A percentile compares a stretch with the other conserved stretches of the same genome.
Evolutionary conservation across 64 coral and sea anemone species (phyloP).

Genomic region (Anthopleura sola): DNA sequence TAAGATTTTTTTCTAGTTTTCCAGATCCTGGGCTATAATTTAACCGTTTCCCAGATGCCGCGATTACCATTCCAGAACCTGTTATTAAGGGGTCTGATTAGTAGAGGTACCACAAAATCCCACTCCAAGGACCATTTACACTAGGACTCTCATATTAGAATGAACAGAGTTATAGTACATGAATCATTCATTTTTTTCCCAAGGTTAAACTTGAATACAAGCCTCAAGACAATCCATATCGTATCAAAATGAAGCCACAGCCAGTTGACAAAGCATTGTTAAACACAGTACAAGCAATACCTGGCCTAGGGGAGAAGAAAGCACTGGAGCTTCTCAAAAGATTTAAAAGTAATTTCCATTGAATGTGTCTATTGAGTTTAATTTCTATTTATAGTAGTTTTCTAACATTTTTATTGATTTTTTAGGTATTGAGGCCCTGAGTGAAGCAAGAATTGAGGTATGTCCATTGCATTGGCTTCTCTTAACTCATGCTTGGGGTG

Average conservation of each 20-base stretch:
- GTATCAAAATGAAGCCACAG: conserved; percentile 69
- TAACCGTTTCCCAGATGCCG: no score
- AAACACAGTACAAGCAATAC: conserved; percentile 67
- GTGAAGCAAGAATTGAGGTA: conserved; percentile 7
- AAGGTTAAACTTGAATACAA: conserved; percentile 78
- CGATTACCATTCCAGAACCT: no score
- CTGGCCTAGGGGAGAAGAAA: conserved; percentile 95
- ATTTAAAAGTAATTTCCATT: conserved; percentile 71
- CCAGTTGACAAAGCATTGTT: conserved; percentile 61
- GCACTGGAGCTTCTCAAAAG: conserved; percentile 71
- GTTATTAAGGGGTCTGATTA: no score
- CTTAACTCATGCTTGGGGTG: neutral
- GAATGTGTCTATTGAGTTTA: neutral
- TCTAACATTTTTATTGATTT: neutral
- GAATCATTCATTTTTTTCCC: no score
- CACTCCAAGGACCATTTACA: no score
- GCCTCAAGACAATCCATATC: conserved; percentile 85
- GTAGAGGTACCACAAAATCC: no score
- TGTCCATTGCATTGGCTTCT: neutral
- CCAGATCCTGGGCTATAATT: no score
- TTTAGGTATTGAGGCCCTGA: conserved; percentile 19
- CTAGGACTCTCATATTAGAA: no score
- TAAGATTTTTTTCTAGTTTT: no score
- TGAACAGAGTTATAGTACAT: no score
- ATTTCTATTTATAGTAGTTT: neutral